These are phyloP conservation scores for Lucifuga dentata DNA, from an alignment of 2,113 vertebrate genomes.

Conservation along the genomic window DNA sequence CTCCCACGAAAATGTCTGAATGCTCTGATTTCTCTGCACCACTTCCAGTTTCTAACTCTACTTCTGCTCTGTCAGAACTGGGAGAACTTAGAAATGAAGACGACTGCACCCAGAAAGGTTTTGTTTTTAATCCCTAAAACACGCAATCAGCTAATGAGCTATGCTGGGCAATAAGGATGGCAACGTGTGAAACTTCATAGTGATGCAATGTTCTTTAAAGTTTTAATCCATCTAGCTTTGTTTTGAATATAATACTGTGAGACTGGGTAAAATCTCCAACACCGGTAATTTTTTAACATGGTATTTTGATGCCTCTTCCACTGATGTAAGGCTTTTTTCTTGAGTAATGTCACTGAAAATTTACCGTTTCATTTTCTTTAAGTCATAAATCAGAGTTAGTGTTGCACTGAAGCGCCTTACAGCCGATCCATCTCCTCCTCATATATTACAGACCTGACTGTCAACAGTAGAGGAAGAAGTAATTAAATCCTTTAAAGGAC, in stretches of 20 bases:
- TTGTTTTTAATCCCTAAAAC: constrained; percentile 9
- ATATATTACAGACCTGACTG: constrained; percentile 40
- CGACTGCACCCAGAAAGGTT: neutral
- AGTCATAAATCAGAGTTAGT: constrained; percentile 42
- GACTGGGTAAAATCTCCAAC: constrained; percentile 1
- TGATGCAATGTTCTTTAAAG: neutral
- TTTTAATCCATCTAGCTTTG: neutral
- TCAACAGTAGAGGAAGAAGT: no score
- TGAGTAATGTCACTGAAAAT: constrained; percentile 22
- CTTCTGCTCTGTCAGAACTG: neutral
- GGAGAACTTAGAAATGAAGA: constrained; percentile 17
- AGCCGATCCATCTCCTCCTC: constrained; percentile 23
- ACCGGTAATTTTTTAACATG: neutral
- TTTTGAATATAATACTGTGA: neutral
- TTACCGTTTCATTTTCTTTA: constrained; percentile 19
- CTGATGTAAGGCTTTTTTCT: constrained; percentile 6
- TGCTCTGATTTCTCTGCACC: constrained; percentile 19
- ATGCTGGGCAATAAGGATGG: neutral
- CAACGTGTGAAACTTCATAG: neutral
- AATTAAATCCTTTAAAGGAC: no score
- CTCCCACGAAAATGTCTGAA: constrained; percentile 5
- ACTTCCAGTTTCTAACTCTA: constrained; percentile 10
- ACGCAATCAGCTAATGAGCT: constrained; percentile 9
- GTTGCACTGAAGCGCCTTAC: constrained; percentile 14
- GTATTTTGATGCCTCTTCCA: neutral